phyloP scores from a whole-genome alignment of 2,888 invertebrate species.

The Luffia ferchaultella region DNA sequence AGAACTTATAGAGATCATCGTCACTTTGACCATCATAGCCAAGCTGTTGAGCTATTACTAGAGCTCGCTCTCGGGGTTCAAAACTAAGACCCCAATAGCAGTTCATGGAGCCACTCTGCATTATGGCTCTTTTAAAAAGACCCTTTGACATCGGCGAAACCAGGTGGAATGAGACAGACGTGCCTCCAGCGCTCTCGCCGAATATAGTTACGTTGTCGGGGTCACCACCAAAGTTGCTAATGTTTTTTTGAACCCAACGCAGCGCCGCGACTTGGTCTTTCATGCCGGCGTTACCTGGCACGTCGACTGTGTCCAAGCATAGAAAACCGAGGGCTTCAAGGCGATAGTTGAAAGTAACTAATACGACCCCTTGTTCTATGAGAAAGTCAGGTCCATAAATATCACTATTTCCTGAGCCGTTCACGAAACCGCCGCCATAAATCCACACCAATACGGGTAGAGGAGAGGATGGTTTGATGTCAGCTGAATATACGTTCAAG shows the following conservation, averaged over 20 bases:
- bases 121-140: slow-evolving; percentile 30
- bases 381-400: slow-evolving; percentile 62
- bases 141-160: slow-evolving; percentile 36
- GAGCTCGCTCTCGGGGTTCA: slow-evolving; percentile 20
- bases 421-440: slow-evolving; percentile 51
- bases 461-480: slow-evolving; percentile 17
- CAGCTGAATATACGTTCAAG: slow-evolving; percentile 32
- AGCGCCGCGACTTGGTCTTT: slow-evolving; percentile 39
- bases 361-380: slow-evolving; percentile 52
- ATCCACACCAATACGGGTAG: slow-evolving; percentile 36
- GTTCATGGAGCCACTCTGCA: slow-evolving; percentile 30
- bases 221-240: slow-evolving; percentile 28
- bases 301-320: slow-evolving; percentile 52
- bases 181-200: slow-evolving; percentile 33
- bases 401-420: slow-evolving; percentile 48
- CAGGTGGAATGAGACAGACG: slow-evolving; percentile 23
- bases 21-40: slow-evolving; percentile 21
- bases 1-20: slow-evolving; percentile 21
- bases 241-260: slow-evolving; percentile 24
- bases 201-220: slow-evolving; percentile 28
- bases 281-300: slow-evolving; percentile 67
- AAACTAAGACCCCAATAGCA: slow-evolving; percentile 22
- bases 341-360: slow-evolving; percentile 66
- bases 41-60: slow-evolving; percentile 20
- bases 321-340: slow-evolving; percentile 62